Evolutionary conservation across 2,888 invertebrate species (phyloP).

Genomic region (Oscheius sp.): DNA sequence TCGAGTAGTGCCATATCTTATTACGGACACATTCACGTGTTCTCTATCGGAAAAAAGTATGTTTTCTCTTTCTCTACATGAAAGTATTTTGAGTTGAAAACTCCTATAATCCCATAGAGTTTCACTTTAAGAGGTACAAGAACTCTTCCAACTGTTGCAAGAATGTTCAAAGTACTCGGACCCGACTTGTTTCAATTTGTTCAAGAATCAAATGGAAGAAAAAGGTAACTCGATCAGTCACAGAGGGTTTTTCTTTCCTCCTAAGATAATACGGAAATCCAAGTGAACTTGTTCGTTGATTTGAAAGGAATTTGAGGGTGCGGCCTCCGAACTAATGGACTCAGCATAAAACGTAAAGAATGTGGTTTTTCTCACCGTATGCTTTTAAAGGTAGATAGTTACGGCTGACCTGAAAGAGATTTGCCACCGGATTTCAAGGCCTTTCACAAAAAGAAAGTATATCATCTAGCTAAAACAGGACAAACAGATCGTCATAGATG

Average conservation of each 20-base stretch:
- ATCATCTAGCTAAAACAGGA: neutral
- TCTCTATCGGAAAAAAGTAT: neutral
- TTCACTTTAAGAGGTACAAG: too few relatives aligned
- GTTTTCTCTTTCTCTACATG: neutral
- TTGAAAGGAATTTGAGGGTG: constrained; percentile 17
- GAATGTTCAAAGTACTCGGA: too few relatives aligned
- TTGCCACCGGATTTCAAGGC: neutral
- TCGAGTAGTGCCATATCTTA: constrained; percentile 19
- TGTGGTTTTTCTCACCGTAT: neutral
- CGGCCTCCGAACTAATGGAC: constrained; percentile 23
- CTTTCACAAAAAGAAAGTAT: neutral
- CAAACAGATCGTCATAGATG: neutral
- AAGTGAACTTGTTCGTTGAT: constrained; percentile 15
- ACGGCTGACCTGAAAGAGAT: constrained; percentile 4
- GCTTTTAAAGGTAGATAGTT: constrained; percentile 1
- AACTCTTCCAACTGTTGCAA: too few relatives aligned
- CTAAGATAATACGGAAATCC: constrained; percentile 16
- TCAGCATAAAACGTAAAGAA: constrained; percentile 14
- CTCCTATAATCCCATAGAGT: too few relatives aligned
- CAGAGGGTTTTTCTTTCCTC: too few relatives aligned
- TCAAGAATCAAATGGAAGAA: too few relatives aligned
- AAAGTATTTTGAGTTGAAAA: too few relatives aligned
- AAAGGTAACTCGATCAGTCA: too few relatives aligned
- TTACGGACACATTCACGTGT: constrained; percentile 15
- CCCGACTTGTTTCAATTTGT: too few relatives aligned